Base-by-base conservation (phyloP, 1,140 invertebrate genomes). In the Drosophila triauraria region DNA sequence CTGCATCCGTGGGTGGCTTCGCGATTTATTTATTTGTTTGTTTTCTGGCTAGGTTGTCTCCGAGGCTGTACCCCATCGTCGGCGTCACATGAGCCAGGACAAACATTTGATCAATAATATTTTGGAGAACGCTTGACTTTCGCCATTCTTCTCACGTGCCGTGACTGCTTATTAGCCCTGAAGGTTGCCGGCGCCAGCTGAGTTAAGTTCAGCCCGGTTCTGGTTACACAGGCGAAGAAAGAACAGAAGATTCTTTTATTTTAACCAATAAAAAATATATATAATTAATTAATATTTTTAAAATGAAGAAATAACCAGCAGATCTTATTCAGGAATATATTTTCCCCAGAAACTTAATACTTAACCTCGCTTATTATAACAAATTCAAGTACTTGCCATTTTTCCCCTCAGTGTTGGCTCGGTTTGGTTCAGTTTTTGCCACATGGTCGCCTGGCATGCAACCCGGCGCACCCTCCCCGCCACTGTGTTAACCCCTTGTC, bases 21-120 rank as follows among this genome's bases (percentile, higher is more conserved):
- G 23, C 15, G 13, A 46, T 56, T 56, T 56, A 82, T 82, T 82
- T 83, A 86, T 83, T 77, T 83, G 63, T 77, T 88, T 80, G 78
- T 80, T 69, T 86, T 75, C 78, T 75, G 43, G 46, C 51, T 38
- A 30, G 46, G 44, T 38, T 67, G 51, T 48, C 58, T 43, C 30
- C 42, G 50, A 20, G 27, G 50, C 6, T 43, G 17, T 48, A 40
- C 46, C 44, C 46, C 44, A 38, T 51, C 68, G 27, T 56, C 61
- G 30, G 12, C 54, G 15, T 59, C 61, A 42, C 61, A 32, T 46
- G 40, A 17, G 72, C 65, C 83, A 74, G 64, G 80, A 80, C 85
- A 88, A 84, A 78, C 87, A 88, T 88, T 88, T 90, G 84, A 88
- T 88, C 84, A 90, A 88, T 88, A 88, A 59, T 87, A 78, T 64